Conservation (phyloP, 2,888 invertebrate species). For the Onchidella celtica region DNA sequence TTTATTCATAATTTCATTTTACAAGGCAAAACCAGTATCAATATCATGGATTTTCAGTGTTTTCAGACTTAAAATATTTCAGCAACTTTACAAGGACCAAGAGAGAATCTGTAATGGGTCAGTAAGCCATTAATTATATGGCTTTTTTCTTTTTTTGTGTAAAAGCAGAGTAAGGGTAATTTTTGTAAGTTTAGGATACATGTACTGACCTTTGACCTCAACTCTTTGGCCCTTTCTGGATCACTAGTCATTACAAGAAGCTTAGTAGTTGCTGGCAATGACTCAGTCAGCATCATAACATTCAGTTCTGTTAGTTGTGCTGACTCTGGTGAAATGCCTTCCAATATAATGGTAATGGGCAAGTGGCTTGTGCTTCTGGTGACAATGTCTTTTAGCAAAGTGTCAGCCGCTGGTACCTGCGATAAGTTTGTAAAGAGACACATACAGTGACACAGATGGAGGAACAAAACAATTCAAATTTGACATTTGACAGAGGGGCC, state of each 20-base stretch:
- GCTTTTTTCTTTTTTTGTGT: no score
- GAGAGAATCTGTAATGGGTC: no score
- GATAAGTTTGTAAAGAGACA: background rate
- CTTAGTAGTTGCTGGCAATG: constrained; percentile 45
- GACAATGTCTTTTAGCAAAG: constrained; percentile 28
- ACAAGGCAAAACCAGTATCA: no score
- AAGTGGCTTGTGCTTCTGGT: constrained; percentile 21
- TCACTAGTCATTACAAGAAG: constrained; percentile 48
- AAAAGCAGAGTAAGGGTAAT: no score
- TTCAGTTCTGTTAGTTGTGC: constrained; percentile 31
- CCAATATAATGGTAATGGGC: constrained; percentile 40
- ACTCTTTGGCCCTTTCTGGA: constrained; percentile 18
- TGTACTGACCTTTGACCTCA: constrained; percentile 46
- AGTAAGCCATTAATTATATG: no score
- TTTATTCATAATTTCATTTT: no score
- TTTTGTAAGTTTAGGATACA: no score
- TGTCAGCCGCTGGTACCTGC: constrained; percentile 8
- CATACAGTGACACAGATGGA: background rate
- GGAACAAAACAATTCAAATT: no score
- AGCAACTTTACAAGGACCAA: no score
- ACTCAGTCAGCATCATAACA: constrained; percentile 33
- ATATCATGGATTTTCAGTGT: no score
- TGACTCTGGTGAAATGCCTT: constrained; percentile 16
- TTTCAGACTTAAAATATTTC: no score
- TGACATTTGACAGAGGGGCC: no score